Evolutionary conservation across 2,888 invertebrate genomes (phyloP), one percentile per base, ranked within the genome.

Genomic region (Drosophila histrio): DNA sequence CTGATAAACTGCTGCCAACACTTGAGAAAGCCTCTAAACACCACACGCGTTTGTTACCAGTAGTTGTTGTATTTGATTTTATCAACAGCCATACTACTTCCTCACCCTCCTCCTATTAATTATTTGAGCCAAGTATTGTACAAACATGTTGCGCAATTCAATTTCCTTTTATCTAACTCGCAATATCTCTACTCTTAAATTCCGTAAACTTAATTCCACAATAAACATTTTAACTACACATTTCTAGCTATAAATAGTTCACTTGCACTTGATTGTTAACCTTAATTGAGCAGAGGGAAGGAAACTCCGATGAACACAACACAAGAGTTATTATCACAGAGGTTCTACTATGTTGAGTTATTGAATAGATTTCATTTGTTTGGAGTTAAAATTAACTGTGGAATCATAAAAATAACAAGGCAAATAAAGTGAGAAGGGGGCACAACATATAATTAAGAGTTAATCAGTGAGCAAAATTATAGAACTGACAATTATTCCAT

Each of bases 51-150:
- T 30, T 38, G 1, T 4, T 57, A 6, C 39, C n/a, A 43, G 24
- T 54, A n/a, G n/a, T 32, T 6, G 2, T 4, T 11, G 13, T 17
- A 13, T 22, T 39, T 26, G 7, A 32, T 6, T 30, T 17, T 24
- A 36, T 46, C 44, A 26, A 26, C 11, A 26, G 8, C 34, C n/a
- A n/a, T n/a, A n/a, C n/a, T n/a, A n/a, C 26, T 52, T 36, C 11
- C 36, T n/a, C 26, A 41, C 39, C 41, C 24, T 11, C n/a, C 19
- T 8, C n/a, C 36, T n/a, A 28, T 52, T 70, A 63, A 70, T 69
- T 69, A 63, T 53, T 70, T 69, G 57, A 70, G 62, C 67, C 67
- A 57, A 57, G n/a, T 36, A 44, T 9, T 34, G 34, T 36, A 28
- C 56, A 36, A 32, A 38, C 36, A 15, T 34, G 19, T 50, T 41